phyloP scores from a whole-genome alignment of 2,888 invertebrate genomes.

The Mimas tiliae region DNA sequence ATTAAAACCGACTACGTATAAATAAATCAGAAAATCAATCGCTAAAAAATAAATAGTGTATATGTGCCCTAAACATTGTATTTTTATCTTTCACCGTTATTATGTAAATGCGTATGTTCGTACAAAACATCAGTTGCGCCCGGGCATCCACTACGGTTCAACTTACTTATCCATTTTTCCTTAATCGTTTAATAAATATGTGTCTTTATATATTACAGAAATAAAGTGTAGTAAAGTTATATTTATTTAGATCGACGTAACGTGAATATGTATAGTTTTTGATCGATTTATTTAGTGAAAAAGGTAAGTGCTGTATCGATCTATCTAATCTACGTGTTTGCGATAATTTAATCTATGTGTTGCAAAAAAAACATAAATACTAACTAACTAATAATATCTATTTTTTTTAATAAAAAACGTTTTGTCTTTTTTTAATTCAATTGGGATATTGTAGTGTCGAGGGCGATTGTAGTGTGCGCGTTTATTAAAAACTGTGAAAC shows the following conservation, averaged over 20 bases:
- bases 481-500: too few species aligned
- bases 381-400: too few species aligned
- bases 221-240: neutral
- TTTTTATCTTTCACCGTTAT: constrained; percentile 71
- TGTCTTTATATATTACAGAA: neutral
- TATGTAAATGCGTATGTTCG: constrained; percentile 54
- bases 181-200: constrained; percentile 4
- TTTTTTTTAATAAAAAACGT: too few species aligned
- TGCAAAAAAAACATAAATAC: too few species aligned
- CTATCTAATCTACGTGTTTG: neutral
- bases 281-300: neutral
- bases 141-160: constrained; percentile 25
- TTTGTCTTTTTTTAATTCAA: too few species aligned
- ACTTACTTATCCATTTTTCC: constrained; percentile 18
- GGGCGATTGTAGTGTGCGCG: too few species aligned
- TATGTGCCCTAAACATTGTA: constrained; percentile 47
- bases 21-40: neutral
- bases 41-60: neutral
- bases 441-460: too few species aligned
- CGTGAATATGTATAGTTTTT: neutral
- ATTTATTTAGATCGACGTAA: neutral
- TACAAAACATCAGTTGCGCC: constrained; percentile 31
- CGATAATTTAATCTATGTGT: too few species aligned
- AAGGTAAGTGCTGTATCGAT: neutral
- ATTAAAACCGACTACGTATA: neutral